Evolutionary conservation across 2,888 invertebrate species (phyloP), one percentile per base, ranked within the genome.

Genomic region (Cheilosia variabilis): DNA sequence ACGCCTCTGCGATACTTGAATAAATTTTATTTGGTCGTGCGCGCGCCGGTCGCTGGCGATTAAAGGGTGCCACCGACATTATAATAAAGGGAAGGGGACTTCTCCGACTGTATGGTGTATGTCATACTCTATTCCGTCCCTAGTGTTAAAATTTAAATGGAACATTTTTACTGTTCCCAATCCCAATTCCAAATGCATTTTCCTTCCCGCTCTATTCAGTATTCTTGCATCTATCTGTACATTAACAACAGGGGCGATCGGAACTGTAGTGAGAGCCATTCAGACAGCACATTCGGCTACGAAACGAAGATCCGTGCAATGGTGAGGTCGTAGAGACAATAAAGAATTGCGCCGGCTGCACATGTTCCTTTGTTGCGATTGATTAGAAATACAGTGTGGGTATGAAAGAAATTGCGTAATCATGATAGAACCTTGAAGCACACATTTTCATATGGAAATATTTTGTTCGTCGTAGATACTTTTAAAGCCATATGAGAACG

Each of bases 311-410:
- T 76, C 50, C 50, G 55, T 55, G 55, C 50, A 22, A 66, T 50
- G 27, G 57, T 47, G 37, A 63, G 53, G 78, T 37, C 10, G 34
- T 34, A 4, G 9, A 37, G 37, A 37, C 37, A 37, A 13, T 37
- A 37, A 37, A 62, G 45, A 80, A 75, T 63, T 73, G 68, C 15
- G 62, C 45, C 75, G 63, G 55, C 60, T 80, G 81, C 63, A 75
- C 75, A 69, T 75, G 63, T 75, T 57, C 63, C 34, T 43, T 52
- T 68, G 24, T 47, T 27, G 10, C 27, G 41, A 10, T 69, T 13
- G 52, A 62, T 55, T 55, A 68, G 22, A 10, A 7, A 19, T 22
- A 81, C 62, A 80, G 75, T 75, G 10, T 63, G 75, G 15, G 4
- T 24, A 4, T 13, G 15, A 62, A 69, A 47, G 50, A 57, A 71